Evolutionary conservation across 2,888 invertebrate genomes (phyloP).

Genomic region (Cryptocheilus praepositus): DNA sequence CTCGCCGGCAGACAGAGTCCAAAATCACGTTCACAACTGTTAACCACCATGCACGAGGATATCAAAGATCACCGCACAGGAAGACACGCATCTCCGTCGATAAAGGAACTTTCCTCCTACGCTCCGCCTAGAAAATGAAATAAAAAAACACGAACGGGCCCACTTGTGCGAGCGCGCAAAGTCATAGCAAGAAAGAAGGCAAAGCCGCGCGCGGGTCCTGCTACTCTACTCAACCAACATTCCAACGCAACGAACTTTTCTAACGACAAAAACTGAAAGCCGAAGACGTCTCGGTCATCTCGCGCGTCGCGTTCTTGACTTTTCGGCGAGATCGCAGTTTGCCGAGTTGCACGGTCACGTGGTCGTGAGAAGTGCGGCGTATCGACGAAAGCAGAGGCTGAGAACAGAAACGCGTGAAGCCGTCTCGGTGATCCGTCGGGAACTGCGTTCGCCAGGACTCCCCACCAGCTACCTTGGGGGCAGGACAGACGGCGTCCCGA

Average conservation of each 20-base stretch:
- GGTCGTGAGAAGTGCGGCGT: neutral
- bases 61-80: slow-evolving; percentile 31
- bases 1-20: neutral
- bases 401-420: slow-evolving; percentile 52
- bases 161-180: neutral
- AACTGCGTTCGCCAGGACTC: slow-evolving; percentile 65
- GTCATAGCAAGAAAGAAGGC: no score
- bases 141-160: neutral
- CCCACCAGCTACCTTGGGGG: slow-evolving; percentile 62
- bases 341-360: neutral
- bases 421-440: slow-evolving; percentile 66
- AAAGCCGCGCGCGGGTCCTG: no score
- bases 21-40: slow-evolving; percentile 43
- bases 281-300: neutral
- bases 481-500: slow-evolving; percentile 59
- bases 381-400: neutral
- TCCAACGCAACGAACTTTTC: neutral
- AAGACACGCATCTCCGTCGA: slow-evolving; percentile 31
- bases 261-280: neutral
- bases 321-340: neutral
- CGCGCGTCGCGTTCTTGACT: neutral
- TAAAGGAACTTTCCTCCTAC: neutral
- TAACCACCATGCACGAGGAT: slow-evolving; percentile 43
- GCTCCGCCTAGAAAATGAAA: neutral
- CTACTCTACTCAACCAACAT: neutral